Evolutionary conservation across 2,797 vertebrate genomes (phyloP).

Genomic region (Heliangelus exortis): DNA sequence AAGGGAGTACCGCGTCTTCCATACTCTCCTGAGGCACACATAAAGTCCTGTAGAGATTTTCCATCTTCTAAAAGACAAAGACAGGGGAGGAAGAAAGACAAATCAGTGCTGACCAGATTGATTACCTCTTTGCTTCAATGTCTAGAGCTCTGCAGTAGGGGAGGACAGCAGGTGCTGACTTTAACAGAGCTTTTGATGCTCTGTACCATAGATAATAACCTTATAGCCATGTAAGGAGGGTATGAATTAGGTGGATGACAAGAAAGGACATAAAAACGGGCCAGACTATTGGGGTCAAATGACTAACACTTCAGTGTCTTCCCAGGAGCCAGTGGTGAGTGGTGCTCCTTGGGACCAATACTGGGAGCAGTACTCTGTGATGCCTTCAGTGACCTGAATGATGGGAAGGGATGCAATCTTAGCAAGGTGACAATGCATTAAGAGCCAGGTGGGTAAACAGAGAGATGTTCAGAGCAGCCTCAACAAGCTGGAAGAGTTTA

Average conservation of each 20-base stretch:
- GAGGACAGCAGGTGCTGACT: fast-evolving
- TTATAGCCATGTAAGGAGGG: neutral
- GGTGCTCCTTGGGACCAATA: fast-evolving
- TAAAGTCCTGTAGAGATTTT: neutral
- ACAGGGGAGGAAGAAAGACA: neutral
- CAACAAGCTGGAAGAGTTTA: neutral
- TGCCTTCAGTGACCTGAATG: neutral
- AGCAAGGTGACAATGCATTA: neutral
- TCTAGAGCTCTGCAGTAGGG: neutral
- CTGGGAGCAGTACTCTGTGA: neutral
- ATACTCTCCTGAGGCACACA: neutral
- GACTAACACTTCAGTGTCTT: neutral
- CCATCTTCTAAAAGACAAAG: neutral
- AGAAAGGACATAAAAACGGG: neutral
- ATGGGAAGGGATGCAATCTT: neutral
- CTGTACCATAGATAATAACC: neutral
- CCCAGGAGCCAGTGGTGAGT: fast-evolving
- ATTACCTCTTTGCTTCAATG: neutral
- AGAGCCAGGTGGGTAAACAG: neutral
- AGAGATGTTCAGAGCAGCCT: neutral
- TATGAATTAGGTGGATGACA: neutral
- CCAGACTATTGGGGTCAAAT: neutral
- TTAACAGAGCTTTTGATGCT: neutral
- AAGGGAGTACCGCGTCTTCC: neutral
- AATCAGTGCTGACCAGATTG: neutral